phyloP scores from a whole-genome alignment of 2,113 vertebrate species.

The Cololabis saira region DNA sequence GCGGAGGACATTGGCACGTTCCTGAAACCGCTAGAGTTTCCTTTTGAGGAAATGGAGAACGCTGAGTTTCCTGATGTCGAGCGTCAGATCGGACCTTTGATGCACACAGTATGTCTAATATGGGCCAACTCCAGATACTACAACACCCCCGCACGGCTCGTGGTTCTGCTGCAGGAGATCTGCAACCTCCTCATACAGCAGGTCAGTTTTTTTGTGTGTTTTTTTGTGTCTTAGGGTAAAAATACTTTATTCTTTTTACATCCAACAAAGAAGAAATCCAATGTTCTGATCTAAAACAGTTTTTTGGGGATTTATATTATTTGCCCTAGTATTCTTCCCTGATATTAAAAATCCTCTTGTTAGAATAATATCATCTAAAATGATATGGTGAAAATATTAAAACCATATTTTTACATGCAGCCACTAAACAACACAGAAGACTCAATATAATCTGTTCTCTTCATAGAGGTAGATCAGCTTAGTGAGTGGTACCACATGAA shows the following conservation, averaged over 20 bases:
- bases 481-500: too few species aligned
- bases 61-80: slow-evolving; percentile 85
- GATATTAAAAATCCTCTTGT: background rate
- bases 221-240: too few species aligned
- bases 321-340: background rate
- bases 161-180: slow-evolving; percentile 88
- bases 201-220: slow-evolving; percentile 73
- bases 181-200: slow-evolving; percentile 93
- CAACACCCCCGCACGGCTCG: slow-evolving; percentile 79
- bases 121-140: slow-evolving; percentile 89
- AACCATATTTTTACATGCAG: background rate
- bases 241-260: too few species aligned
- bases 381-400: background rate
- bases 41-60: slow-evolving; percentile 84
- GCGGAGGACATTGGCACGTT: slow-evolving; percentile 85
- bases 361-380: background rate
- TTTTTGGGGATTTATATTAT: slow-evolving; percentile 9
- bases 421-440: background rate
- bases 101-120: slow-evolving; percentile 89
- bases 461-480: too few species aligned
- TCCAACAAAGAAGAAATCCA: background rate
- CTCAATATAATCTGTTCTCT: too few species aligned
- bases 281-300: background rate
- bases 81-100: slow-evolving; percentile 81
- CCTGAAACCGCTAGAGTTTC: slow-evolving; percentile 82